A percentile compares a stretch with the other conserved stretches of the same genome.
These are phyloP conservation scores for Chinchilla lanigera DNA, from an alignment of 2,113 vertebrate genomes.

Conservation along the genomic window DNA sequence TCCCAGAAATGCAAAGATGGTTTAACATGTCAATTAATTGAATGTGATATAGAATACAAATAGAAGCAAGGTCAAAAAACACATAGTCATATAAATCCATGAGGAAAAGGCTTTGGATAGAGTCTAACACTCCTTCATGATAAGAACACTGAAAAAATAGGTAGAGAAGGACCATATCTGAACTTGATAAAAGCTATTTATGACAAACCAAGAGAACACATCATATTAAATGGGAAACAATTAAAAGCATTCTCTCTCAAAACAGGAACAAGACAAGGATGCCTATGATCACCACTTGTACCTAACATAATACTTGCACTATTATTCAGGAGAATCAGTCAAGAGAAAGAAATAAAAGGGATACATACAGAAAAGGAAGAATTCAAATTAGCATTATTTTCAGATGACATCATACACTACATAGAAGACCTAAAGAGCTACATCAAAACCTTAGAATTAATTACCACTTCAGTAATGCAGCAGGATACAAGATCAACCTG, in stretches of 20 bases:
- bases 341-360: not conserved
- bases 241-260: not conserved
- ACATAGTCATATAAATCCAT: not conserved
- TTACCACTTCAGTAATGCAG: not conserved
- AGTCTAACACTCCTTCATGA: not conserved
- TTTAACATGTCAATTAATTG: not conserved
- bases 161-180: not conserved
- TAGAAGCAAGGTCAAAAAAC: not conserved
- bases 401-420: not conserved
- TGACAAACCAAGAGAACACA: not conserved
- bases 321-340: not conserved
- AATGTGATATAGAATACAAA: not conserved
- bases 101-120: not conserved
- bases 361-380: not conserved
- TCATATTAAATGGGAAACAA: not conserved
- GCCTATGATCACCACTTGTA: not conserved
- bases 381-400: not conserved
- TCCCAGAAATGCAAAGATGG: not conserved
- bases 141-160: not conserved
- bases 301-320: not conserved
- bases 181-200: not conserved
- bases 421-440: not conserved
- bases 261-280: not conserved
- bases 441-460: not conserved
- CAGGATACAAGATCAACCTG: not conserved